Evolutionary conservation across 2,888 invertebrate genomes (phyloP).

Genomic region (Lydus trimaculatus): DNA sequence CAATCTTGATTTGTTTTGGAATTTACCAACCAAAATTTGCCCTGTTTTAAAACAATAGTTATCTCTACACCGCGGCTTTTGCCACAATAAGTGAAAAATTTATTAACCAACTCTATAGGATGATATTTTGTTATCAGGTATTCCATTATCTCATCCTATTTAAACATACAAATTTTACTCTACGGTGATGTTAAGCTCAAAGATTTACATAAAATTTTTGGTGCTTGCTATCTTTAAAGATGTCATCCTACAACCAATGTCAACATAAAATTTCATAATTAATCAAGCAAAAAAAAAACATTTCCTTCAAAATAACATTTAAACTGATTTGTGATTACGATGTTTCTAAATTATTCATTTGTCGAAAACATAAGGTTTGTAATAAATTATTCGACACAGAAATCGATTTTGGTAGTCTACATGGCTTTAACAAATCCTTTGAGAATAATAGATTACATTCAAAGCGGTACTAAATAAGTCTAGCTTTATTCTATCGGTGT

Average conservation of each 20-base stretch:
- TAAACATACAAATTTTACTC: conserved; percentile 29
- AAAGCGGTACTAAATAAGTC: conserved; percentile 25
- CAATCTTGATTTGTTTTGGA: too few species aligned
- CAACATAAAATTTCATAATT: background rate
- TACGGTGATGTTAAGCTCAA: conserved; percentile 26
- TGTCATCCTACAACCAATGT: background rate
- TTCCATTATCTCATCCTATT: conserved; percentile 33
- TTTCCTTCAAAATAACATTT: background rate
- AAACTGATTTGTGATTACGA: background rate
- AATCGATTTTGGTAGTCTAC: conserved; percentile 16
- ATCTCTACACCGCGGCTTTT: background rate
- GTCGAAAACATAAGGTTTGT: background rate
- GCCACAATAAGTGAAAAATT: conserved; percentile 20
- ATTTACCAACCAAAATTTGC: too few species aligned
- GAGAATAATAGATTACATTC: conserved; percentile 27
- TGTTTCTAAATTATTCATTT: background rate
- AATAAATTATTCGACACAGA: background rate
- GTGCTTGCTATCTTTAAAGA: conserved; percentile 9
- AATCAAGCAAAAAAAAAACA: too few species aligned
- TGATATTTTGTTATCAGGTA: conserved; percentile 29
- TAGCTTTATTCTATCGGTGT: conserved; percentile 24
- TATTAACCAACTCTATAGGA: conserved; percentile 21
- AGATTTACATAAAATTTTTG: conserved; percentile 33
- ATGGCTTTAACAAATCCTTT: conserved; percentile 23
- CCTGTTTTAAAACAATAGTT: too few species aligned